Evolutionary conservation across 2,113 vertebrate genomes (phyloP).

Genomic region (Centropristis striata): DNA sequence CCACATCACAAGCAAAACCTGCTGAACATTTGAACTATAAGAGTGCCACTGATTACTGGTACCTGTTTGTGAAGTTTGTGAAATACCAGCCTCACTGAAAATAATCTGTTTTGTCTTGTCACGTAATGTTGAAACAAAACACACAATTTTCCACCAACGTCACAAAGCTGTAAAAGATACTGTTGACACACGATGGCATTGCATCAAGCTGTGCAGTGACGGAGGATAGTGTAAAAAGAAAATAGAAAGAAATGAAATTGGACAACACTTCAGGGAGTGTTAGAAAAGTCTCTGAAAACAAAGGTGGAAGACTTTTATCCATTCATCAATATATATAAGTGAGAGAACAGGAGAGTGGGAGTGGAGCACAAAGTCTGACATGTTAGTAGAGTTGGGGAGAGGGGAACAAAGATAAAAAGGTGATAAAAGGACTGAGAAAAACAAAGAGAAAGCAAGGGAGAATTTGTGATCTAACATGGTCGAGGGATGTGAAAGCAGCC

Average conservation of each 20-base stretch:
- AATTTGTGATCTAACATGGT: slow-evolving; percentile 6
- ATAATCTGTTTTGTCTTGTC: too few species aligned
- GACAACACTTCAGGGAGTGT: not conserved
- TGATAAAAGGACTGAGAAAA: not conserved
- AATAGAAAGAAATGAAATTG: not conserved
- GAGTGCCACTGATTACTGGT: too few species aligned
- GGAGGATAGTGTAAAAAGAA: not conserved
- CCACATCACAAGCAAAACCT: too few species aligned
- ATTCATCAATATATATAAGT: not conserved
- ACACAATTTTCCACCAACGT: too few species aligned
- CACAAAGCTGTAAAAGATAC: too few species aligned
- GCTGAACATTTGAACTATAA: too few species aligned
- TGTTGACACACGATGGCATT: too few species aligned
- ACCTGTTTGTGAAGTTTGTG: too few species aligned
- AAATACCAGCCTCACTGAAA: too few species aligned
- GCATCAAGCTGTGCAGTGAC: too few species aligned
- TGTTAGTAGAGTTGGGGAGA: not conserved
- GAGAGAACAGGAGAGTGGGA: not conserved
- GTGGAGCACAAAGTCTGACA: not conserved
- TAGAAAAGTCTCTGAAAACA: not conserved
- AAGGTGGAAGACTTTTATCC: not conserved
- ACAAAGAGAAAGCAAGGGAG: not conserved
- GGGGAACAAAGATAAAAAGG: not conserved
- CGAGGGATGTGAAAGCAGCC: slow-evolving; percentile 15
- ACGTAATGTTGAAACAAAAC: too few species aligned